Evolutionary conservation across 2,797 vertebrate species (phyloP).

Genomic region (Argyrosomus regius): DNA sequence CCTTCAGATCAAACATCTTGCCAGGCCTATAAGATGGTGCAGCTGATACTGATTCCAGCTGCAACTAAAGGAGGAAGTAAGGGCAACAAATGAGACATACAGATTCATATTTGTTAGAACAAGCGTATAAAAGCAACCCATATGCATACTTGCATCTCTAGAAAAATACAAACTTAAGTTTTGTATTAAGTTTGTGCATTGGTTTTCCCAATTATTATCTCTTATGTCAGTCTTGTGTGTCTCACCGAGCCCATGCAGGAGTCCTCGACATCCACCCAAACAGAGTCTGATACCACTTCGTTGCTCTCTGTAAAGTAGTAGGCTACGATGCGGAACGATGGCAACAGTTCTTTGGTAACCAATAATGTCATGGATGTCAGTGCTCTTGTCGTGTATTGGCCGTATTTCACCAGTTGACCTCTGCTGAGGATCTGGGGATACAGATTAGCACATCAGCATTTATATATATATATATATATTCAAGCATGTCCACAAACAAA

Average conservation of each 20-base stretch:
- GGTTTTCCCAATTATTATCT: no score
- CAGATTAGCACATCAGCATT: no score
- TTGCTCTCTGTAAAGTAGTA: conserved; percentile 79
- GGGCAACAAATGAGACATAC: no score
- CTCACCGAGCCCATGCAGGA: conserved; percentile 89
- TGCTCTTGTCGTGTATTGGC: conserved; percentile 47
- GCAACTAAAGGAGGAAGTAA: conserved; percentile 23
- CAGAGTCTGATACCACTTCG: conserved; percentile 86
- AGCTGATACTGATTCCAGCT: background rate
- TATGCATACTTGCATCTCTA: no score
- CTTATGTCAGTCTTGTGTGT: background rate
- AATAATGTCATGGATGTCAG: conserved; percentile 77
- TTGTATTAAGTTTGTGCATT: no score
- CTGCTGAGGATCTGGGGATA: conserved; percentile 85
- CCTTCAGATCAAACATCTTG: conserved; percentile 72
- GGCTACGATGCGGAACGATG: conserved; percentile 90
- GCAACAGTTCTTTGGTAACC: conserved; percentile 84
- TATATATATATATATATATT: background rate
- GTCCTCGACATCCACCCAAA: conserved; percentile 90
- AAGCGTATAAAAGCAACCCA: no score
- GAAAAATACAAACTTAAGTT: no score
- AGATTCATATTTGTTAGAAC: background rate
- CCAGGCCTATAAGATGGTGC: conserved; percentile 65
- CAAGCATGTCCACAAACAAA: background rate
- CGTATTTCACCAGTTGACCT: conserved; percentile 80